Percentiles rank a stretch among this genome's conserved stretches.
These are phyloP conservation scores for Cotesia chilonis DNA, from an alignment of 1,140 invertebrate species.

Conservation along the genomic window DNA sequence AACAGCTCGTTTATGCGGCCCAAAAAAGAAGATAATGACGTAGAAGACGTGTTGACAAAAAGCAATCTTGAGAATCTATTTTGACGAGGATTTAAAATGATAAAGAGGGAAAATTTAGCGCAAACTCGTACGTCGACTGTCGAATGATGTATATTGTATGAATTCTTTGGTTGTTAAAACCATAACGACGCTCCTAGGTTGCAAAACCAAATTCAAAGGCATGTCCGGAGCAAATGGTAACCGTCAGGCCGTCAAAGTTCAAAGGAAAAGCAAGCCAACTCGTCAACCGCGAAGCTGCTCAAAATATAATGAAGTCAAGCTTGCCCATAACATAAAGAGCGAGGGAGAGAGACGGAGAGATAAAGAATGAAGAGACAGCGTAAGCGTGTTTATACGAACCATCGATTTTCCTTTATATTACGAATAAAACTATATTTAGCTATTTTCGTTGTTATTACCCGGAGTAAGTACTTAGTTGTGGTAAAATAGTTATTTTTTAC, in stretches of 20 bases:
- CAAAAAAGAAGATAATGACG: not conserved
- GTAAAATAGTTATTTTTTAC: too few relatives aligned
- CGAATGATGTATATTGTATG: conserved; percentile 9
- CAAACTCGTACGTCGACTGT: too few relatives aligned
- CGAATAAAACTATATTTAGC: conserved; percentile 17
- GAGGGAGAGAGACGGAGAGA: too few relatives aligned
- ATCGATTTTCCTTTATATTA: conserved; percentile 19
- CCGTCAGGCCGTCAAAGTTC: conserved; percentile 29
- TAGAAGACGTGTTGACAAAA: too few relatives aligned
- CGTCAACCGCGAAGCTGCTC: conserved; percentile 30
- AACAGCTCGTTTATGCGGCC: too few relatives aligned
- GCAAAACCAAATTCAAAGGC: conserved; percentile 34
- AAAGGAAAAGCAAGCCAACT: conserved; percentile 26
- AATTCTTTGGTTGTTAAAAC: conserved; percentile 33
- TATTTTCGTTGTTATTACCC: not conserved
- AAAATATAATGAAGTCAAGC: conserved; percentile 37
- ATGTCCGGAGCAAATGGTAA: conserved; percentile 33
- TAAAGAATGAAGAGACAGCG: not conserved
- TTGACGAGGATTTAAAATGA: too few relatives aligned
- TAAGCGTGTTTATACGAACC: conserved; percentile 4
- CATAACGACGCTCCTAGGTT: conserved; percentile 26
- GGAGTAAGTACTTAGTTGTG: not conserved
- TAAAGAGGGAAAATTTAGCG: too few relatives aligned
- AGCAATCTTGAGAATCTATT: too few relatives aligned
- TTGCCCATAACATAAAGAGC: conserved; percentile 2